These are phyloP conservation scores for Diarsia mendica DNA, from an alignment of 2,888 invertebrate species.

Conservation along the genomic window DNA sequence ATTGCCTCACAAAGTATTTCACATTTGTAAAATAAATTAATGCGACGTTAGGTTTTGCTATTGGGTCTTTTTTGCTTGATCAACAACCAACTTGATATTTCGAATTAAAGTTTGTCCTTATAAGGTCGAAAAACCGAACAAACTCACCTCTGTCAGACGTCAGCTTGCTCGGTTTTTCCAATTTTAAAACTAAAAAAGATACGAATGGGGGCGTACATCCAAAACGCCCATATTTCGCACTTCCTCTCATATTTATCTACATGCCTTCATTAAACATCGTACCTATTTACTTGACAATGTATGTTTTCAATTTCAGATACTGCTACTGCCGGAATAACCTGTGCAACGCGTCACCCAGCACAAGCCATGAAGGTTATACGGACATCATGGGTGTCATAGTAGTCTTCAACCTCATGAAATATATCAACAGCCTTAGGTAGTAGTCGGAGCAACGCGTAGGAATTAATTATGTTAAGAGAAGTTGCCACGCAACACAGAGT, in stretches of 20 bases:
- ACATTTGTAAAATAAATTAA: constrained; percentile 3
- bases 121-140: neutral
- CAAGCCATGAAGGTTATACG: constrained; percentile 87
- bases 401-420: constrained; percentile 91
- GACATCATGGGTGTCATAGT: constrained; percentile 91
- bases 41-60: neutral
- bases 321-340: constrained; percentile 94
- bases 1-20: neutral
- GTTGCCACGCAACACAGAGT: constrained; percentile 56
- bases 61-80: neutral
- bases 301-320: constrained; percentile 83
- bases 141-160: neutral
- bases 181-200: neutral
- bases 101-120: neutral
- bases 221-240: neutral
- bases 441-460: constrained; percentile 50
- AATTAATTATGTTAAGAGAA: constrained; percentile 53
- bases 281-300: neutral
- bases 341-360: constrained; percentile 92
- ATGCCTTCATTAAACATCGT: neutral
- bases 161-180: neutral
- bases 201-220: neutral
- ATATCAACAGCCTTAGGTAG: constrained; percentile 89
- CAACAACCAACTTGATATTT: neutral
- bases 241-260: neutral